phyloP scores from a whole-genome alignment of 2,113 vertebrate species.

The Nyctereutes procyonoides region DNA sequence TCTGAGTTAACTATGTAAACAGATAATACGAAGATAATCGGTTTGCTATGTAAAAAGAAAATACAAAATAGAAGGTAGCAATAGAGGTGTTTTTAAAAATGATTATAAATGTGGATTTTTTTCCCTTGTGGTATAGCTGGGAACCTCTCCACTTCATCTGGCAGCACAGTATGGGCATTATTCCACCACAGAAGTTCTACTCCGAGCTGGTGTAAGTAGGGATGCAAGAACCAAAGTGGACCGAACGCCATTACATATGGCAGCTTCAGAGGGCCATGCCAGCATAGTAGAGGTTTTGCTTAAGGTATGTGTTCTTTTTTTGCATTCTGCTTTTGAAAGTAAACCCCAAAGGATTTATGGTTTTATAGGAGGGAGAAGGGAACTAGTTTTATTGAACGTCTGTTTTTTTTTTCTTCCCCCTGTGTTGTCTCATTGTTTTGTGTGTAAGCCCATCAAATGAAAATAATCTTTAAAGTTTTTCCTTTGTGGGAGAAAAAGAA shows the following conservation, averaged over 20 bases:
- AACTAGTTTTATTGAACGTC: slow-evolving; percentile 32
- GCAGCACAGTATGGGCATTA: slow-evolving; percentile 93
- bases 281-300: slow-evolving; percentile 93
- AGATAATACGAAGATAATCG: neutral
- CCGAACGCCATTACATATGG: slow-evolving; percentile 93
- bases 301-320: slow-evolving; percentile 87
- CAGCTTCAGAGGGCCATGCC: slow-evolving; percentile 92
- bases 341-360: neutral
- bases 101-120: neutral
- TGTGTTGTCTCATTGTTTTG: neutral
- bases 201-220: slow-evolving; percentile 92
- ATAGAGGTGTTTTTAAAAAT: neutral
- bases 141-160: slow-evolving; percentile 94
- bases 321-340: slow-evolving; percentile 46
- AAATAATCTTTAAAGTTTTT: slow-evolving; percentile 52
- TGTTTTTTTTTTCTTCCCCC: neutral
- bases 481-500: neutral
- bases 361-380: neutral
- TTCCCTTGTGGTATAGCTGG: slow-evolving; percentile 84
- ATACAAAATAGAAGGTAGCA: neutral
- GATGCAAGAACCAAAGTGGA: slow-evolving; percentile 95
- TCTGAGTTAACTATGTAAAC: neutral
- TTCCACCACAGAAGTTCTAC: slow-evolving; percentile 93
- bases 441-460: neutral
- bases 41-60: neutral